Percentiles rank a stretch among this genome's conserved stretches.
These are phyloP conservation scores for Oenanthe oenanthe DNA, from an alignment of 2,113 vertebrate genomes.

Conservation along the genomic window DNA sequence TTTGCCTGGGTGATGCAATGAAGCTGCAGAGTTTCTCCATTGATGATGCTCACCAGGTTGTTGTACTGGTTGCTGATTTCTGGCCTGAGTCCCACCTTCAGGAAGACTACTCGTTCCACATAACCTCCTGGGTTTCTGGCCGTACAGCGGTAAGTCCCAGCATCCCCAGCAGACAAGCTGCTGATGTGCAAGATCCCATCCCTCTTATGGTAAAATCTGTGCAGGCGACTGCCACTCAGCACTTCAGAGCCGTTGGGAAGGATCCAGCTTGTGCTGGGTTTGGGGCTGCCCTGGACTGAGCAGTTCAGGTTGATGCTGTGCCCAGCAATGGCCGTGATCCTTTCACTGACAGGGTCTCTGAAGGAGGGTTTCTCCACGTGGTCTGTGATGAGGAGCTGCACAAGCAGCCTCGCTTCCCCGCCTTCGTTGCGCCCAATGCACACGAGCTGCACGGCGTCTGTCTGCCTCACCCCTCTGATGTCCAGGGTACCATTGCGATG, in stretches of 20 bases:
- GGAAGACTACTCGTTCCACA: conserved; percentile 77
- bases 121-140: conserved; percentile 78
- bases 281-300: conserved; percentile 73
- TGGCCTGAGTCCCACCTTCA: conserved; percentile 81
- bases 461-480: conserved; percentile 75
- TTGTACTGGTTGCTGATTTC: conserved; percentile 77
- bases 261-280: conserved; percentile 81
- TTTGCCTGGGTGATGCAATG: conserved; percentile 76
- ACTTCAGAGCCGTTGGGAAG: conserved; percentile 86
- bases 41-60: conserved; percentile 81
- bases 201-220: conserved; percentile 79
- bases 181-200: conserved; percentile 86
- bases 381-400: conserved; percentile 81
- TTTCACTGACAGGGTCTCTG: conserved; percentile 71
- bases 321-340: conserved; percentile 78
- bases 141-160: conserved; percentile 86
- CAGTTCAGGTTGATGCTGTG: conserved; percentile 86
- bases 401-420: conserved; percentile 82
- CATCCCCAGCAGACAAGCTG: conserved; percentile 77
- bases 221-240: conserved; percentile 66
- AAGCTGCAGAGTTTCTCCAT: conserved; percentile 84
- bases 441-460: conserved; percentile 79
- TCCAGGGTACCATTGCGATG: conserved; percentile 91
- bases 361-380: conserved; percentile 69
- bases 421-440: conserved; percentile 89